These are phyloP conservation scores for Xenus cinereus DNA, from an alignment of 2,113 vertebrate species.

Conservation along the genomic window DNA sequence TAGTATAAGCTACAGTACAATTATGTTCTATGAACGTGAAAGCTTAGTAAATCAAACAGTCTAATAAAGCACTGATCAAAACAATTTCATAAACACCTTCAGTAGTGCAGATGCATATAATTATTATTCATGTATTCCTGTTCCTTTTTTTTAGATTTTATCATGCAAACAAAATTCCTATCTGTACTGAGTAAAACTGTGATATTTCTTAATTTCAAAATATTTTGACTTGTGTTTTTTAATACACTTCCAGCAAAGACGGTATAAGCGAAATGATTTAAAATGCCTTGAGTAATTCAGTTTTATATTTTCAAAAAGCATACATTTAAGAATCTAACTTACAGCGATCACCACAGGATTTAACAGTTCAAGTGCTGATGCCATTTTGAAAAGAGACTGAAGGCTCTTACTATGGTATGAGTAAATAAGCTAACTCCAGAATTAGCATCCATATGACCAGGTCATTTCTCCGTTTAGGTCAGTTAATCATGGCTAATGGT, in stretches of 20 bases:
- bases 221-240: slow-evolving; percentile 16
- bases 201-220: neutral
- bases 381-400: neutral
- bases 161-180: neutral
- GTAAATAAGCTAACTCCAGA: neutral
- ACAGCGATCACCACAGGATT: neutral
- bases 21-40: neutral
- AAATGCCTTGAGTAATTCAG: neutral
- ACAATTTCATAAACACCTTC: neutral
- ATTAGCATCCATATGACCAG: neutral
- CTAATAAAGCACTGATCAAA: neutral
- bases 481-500: neutral
- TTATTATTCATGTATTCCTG: slow-evolving; percentile 7
- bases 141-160: neutral
- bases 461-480: neutral
- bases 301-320: neutral
- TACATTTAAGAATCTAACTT: neutral
- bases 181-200: neutral
- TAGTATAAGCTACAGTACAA: neutral
- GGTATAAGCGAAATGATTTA: neutral
- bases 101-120: neutral
- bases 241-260: neutral
- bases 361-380: neutral
- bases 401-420: neutral
- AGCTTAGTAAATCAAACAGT: neutral